phyloP scores from a whole-genome alignment of 2,888 invertebrate genomes.

The Sussaba pulchella region DNA sequence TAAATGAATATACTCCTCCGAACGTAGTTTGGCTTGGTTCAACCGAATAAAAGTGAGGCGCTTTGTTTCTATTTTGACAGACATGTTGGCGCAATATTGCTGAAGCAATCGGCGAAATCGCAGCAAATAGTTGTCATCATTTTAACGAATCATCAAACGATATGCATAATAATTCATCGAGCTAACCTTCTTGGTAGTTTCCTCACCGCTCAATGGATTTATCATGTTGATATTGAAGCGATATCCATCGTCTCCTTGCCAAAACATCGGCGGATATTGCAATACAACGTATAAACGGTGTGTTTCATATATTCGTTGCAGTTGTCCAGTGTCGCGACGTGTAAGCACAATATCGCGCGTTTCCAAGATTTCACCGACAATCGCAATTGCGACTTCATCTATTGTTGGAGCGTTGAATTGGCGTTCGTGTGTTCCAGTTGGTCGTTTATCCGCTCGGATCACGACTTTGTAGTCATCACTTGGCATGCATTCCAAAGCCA shows the following conservation, averaged over 20 bases:
- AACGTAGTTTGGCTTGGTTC: constrained; percentile 71
- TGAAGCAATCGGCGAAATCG: constrained; percentile 73
- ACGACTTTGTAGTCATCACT: constrained; percentile 72
- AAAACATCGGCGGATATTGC: constrained; percentile 80
- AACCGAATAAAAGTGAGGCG: constrained; percentile 71
- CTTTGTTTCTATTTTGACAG: constrained; percentile 77
- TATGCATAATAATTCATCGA: constrained; percentile 71
- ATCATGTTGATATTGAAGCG: constrained; percentile 62
- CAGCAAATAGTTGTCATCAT: constrained; percentile 72
- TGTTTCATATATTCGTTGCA: constrained; percentile 70
- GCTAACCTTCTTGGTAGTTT: constrained; percentile 73
- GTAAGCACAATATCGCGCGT: constrained; percentile 70
- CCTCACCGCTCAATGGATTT: constrained; percentile 67
- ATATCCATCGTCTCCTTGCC: constrained; percentile 76
- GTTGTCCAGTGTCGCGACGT: constrained; percentile 51
- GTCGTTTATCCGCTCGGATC: constrained; percentile 74
- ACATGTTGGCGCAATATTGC: constrained; percentile 81
- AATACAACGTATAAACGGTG: constrained; percentile 80
- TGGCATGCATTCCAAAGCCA: constrained; percentile 68
- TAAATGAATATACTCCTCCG: constrained; percentile 70
- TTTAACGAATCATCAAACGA: constrained; percentile 73
- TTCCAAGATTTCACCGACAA: constrained; percentile 72
- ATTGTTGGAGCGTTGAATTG: constrained; percentile 71
- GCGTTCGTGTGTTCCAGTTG: constrained; percentile 72
- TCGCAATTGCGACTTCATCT: constrained; percentile 73